Evolutionary conservation across 2,888 invertebrate species (phyloP).

Genomic region (Macaria liturata): DNA sequence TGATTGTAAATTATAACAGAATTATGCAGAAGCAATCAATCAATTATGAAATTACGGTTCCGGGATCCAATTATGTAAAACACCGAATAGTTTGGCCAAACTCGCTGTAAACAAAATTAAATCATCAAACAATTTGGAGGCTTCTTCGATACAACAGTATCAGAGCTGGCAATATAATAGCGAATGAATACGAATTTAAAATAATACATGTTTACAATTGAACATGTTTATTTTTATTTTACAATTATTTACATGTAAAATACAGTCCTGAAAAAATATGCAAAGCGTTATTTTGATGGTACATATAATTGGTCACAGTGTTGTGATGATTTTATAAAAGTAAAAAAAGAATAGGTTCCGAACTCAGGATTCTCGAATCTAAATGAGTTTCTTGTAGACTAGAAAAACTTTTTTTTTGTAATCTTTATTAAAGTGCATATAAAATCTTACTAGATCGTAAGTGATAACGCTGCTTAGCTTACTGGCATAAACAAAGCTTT

Average conservation of each 20-base stretch:
- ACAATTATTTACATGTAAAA: too few species aligned
- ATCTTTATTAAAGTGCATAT: too few species aligned
- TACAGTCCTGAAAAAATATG: neutral
- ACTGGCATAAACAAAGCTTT: too few species aligned
- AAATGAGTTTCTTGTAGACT: too few species aligned
- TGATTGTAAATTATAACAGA: conserved; percentile 13
- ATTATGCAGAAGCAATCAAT: conserved; percentile 21
- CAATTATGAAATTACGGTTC: conserved; percentile 25
- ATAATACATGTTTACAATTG: too few species aligned
- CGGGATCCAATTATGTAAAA: conserved; percentile 18
- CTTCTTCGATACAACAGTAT: neutral
- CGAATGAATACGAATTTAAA: neutral
- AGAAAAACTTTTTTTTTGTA: too few species aligned
- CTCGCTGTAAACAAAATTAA: conserved; percentile 29
- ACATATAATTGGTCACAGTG: neutral
- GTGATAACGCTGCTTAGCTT: too few species aligned
- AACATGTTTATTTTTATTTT: too few species aligned
- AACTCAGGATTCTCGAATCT: too few species aligned
- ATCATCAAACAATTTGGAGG: conserved; percentile 20
- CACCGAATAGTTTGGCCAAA: conserved; percentile 28
- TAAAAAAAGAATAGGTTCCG: too few species aligned
- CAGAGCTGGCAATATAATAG: neutral
- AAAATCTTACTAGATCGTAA: too few species aligned
- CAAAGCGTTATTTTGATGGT: neutral
- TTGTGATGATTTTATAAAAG: neutral